Conservation (phyloP, 1,140 invertebrate genomes). For the Camponotus pennsylvanicus region DNA sequence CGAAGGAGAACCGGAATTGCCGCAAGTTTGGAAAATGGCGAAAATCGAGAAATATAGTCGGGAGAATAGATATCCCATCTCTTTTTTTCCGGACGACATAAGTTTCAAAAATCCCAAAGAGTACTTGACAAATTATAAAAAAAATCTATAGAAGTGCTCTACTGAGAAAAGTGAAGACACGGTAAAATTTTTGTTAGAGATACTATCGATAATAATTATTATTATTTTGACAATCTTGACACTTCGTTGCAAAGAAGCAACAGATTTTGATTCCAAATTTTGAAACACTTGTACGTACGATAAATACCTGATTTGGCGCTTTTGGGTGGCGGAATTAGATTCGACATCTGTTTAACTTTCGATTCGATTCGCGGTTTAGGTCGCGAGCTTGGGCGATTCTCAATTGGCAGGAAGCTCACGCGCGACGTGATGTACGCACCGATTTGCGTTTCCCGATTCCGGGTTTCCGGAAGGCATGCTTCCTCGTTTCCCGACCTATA, state of each 20-base stretch:
- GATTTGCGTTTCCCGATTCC: slow-evolving; percentile 56
- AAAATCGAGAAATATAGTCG: neutral
- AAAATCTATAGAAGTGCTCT: no score
- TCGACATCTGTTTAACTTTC: slow-evolving; percentile 70
- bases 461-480: neutral
- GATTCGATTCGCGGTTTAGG: slow-evolving; percentile 34
- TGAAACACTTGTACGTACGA: neutral
- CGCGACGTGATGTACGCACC: slow-evolving; percentile 32
- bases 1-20: slow-evolving; percentile 43
- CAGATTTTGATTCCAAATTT: slow-evolving; percentile 3
- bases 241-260: neutral
- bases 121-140: neutral
- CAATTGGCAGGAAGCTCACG: slow-evolving; percentile 66
- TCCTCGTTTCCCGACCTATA: slow-evolving; percentile 24
- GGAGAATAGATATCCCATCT: neutral
- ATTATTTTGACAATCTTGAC: neutral
- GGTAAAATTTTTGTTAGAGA: no score
- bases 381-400: neutral
- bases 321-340: slow-evolving; percentile 62
- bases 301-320: neutral
- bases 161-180: no score
- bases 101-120: neutral
- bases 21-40: slow-evolving; percentile 16
- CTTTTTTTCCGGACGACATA: neutral
- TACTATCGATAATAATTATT: neutral